Percentiles rank a stretch among this genome's conserved stretches.
Evolutionary conservation across 1,140 invertebrate species (phyloP).

Genomic region (Drosophila miranda): DNA sequence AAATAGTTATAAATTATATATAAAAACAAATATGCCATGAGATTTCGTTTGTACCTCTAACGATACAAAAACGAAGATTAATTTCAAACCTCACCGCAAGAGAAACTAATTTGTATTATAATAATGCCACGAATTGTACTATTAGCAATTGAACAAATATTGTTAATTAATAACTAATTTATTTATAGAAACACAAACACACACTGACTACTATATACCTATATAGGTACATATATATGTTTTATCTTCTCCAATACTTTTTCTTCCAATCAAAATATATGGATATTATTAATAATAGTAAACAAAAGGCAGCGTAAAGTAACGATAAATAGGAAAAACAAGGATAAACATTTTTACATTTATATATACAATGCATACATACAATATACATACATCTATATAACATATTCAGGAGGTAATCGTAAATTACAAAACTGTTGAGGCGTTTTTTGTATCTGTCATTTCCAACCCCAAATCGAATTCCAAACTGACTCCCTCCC

Average conservation of each 20-base stretch:
- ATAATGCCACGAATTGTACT: conserved; percentile 58
- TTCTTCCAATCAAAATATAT: conserved; percentile 54
- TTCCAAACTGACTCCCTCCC: conserved; percentile 31
- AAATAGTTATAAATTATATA: conserved; percentile 24
- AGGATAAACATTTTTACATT: conserved; percentile 58
- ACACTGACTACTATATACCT: conserved; percentile 33
- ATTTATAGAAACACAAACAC: conserved; percentile 41
- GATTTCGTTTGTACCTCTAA: conserved; percentile 71
- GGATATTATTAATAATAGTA: conserved; percentile 43
- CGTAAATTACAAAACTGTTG: conserved; percentile 32
- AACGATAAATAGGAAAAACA: conserved; percentile 33
- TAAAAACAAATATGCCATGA: conserved; percentile 47
- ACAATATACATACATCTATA: conserved; percentile 31
- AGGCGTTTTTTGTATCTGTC: conserved; percentile 36
- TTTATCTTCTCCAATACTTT: conserved; percentile 55
- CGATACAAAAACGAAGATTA: conserved; percentile 37
- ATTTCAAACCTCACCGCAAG: conserved; percentile 33
- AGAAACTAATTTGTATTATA: conserved; percentile 44
- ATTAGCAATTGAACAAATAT: conserved; percentile 55
- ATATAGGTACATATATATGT: conserved; percentile 32
- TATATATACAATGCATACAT: conserved; percentile 47
- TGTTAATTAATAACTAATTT: conserved; percentile 77
- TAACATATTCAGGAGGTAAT: conserved; percentile 1
- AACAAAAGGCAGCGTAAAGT: conserved; percentile 33
- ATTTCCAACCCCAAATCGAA: conserved; percentile 36